Conservation (phyloP, 1,140 invertebrate species). For the Holotrichia oblita region DNA sequence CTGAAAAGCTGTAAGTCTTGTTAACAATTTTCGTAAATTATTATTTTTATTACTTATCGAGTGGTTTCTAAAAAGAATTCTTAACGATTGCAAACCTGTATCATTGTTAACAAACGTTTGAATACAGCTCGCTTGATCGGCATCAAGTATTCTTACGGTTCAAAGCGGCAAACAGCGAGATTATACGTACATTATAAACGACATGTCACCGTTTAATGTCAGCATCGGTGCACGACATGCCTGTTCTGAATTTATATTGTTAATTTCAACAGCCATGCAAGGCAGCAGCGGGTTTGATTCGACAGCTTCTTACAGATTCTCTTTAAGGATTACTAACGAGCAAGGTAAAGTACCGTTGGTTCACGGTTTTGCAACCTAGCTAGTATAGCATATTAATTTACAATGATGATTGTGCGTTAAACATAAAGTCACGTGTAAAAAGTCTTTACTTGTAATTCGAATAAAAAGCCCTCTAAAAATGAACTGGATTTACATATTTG, state of each 20-base stretch:
- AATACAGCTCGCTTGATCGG: background rate
- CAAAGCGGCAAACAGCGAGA: background rate
- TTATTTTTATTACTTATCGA: too few species aligned
- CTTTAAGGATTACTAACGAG: conserved; percentile 11
- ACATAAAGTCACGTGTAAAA: too few species aligned
- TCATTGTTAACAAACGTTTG: background rate
- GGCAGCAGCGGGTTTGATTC: background rate
- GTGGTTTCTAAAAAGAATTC: too few species aligned
- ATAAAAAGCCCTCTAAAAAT: too few species aligned
- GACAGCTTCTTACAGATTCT: background rate
- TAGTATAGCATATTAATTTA: too few species aligned
- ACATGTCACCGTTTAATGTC: conserved; percentile 5
- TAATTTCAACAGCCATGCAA: background rate
- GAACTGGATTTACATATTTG: too few species aligned
- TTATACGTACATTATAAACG: background rate
- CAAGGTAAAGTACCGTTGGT: background rate
- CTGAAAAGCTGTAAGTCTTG: too few species aligned
- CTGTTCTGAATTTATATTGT: conserved; percentile 2
- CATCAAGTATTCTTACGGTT: background rate
- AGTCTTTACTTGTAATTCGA: too few species aligned
- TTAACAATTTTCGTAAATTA: too few species aligned
- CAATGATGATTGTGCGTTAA: too few species aligned
- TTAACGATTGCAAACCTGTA: background rate
- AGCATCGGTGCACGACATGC: background rate
- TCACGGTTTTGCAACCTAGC: too few species aligned